phyloP scores from a whole-genome alignment of 2,113 vertebrate genomes.

The Piaya cayana region DNA sequence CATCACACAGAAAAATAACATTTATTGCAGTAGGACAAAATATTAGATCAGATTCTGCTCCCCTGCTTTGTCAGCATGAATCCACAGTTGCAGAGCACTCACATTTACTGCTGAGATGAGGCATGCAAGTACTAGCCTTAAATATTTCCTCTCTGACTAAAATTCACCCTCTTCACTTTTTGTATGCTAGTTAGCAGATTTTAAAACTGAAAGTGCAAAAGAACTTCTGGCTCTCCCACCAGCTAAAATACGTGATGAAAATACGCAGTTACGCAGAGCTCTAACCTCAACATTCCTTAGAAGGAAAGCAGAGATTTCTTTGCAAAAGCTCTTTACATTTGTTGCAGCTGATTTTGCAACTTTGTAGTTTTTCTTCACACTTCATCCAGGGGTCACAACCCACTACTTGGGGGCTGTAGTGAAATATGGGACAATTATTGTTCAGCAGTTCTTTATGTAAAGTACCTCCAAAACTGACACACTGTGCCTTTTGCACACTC shows the following conservation, averaged over 20 bases:
- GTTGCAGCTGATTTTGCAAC: conserved; percentile 19
- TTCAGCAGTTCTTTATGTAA: background rate
- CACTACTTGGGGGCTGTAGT: background rate
- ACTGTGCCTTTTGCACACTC: background rate
- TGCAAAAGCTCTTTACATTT: background rate
- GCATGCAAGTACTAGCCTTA: background rate
- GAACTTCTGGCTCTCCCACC: background rate
- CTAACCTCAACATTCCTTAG: background rate
- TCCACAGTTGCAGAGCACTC: background rate
- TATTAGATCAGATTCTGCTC: background rate
- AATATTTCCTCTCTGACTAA: background rate
- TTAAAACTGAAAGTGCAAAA: background rate
- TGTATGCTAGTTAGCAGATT: background rate
- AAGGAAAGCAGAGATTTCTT: background rate
- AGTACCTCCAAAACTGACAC: background rate
- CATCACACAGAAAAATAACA: rapidly evolving
- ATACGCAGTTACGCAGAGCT: background rate
- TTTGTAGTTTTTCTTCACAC: background rate
- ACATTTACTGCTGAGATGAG: background rate
- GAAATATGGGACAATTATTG: background rate
- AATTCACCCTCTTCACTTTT: background rate
- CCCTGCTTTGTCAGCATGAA: background rate
- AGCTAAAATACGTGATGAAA: background rate
- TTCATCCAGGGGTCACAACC: background rate
- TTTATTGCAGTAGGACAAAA: background rate